Conservation (phyloP, 2,888 invertebrate genomes). For the Rhyacophila evoluta region DNA sequence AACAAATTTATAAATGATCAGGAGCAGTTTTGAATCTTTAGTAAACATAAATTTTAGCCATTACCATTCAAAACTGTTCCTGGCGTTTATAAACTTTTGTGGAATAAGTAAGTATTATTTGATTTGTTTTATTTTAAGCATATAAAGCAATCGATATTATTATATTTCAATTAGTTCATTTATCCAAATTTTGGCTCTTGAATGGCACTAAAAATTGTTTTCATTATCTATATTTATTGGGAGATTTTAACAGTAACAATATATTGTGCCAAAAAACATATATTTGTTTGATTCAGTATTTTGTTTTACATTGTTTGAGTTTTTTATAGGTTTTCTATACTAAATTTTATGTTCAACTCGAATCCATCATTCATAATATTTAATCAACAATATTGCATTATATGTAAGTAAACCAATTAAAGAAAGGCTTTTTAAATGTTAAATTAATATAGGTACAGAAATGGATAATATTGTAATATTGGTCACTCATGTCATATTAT, state of each 20-base stretch:
- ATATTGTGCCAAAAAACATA: neutral
- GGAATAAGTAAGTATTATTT: no score
- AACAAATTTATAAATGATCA: no score
- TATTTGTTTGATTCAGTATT: neutral
- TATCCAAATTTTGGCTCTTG: no score
- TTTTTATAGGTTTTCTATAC: neutral
- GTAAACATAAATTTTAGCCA: no score
- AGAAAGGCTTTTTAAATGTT: slow-evolving; percentile 21
- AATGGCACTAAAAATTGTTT: neutral
- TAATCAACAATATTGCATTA: neutral
- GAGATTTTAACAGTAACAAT: neutral
- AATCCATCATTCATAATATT: neutral
- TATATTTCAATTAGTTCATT: no score
- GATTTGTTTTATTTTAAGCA: no score
- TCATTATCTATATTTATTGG: neutral
- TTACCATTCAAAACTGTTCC: no score
- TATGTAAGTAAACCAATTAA: neutral
- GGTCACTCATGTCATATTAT: neutral
- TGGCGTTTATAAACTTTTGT: no score
- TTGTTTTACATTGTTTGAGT: neutral
- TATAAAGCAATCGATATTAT: no score
- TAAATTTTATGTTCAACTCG: neutral
- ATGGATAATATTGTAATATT: slow-evolving; percentile 13
- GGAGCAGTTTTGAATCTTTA: no score
- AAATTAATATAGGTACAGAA: slow-evolving; percentile 5